Conservation (phyloP, 2,797 vertebrate genomes). For the Galago senegalensis region DNA sequence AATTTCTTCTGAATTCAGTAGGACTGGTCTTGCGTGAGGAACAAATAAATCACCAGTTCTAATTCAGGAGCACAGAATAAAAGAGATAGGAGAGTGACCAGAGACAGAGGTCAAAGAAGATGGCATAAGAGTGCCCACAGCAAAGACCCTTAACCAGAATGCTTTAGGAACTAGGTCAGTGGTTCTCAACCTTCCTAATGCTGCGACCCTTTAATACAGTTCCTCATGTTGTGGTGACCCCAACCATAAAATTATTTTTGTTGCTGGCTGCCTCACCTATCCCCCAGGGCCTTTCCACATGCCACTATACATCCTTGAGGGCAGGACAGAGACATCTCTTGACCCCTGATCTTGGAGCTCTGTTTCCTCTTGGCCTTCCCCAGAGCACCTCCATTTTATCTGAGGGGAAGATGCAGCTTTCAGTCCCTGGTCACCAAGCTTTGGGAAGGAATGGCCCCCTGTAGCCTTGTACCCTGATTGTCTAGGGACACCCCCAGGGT, state of each 20-base stretch:
- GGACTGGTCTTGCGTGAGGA: background rate
- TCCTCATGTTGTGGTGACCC: no score
- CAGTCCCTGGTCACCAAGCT: background rate
- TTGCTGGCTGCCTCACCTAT: background rate
- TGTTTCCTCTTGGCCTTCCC: background rate
- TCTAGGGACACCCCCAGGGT: background rate
- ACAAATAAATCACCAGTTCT: background rate
- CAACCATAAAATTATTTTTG: no score
- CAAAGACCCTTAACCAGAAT: background rate
- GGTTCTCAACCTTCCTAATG: no score
- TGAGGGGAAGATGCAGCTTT: background rate
- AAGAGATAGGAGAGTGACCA: background rate
- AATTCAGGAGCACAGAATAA: background rate
- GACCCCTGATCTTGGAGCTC: background rate
- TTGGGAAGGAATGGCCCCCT: background rate
- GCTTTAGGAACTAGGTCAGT: background rate
- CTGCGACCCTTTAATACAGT: no score
- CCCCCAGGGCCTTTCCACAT: background rate
- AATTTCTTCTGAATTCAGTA: background rate
- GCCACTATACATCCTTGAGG: background rate
- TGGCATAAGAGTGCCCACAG: background rate
- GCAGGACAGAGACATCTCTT: background rate
- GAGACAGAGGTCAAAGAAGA: background rate
- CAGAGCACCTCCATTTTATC: background rate
- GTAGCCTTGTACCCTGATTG: background rate